Base-by-base conservation (phyloP, 2,888 invertebrate species). In the Drosophila helvetica region DNA sequence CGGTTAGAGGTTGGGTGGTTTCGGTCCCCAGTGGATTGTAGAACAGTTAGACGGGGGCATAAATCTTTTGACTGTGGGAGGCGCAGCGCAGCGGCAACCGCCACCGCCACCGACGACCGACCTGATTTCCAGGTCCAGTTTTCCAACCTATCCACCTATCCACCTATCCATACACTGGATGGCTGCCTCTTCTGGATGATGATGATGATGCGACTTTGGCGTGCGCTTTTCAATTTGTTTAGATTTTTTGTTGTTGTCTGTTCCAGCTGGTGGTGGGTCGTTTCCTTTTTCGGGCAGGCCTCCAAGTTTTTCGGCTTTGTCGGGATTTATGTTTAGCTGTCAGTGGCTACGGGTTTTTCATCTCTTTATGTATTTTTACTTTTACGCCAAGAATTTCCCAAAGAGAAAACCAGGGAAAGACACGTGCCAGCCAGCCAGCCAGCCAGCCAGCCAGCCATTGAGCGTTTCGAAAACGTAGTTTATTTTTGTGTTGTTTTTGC, bases 181-280 rank as follows among this genome's bases (percentile, higher is more conserved):
- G 38, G 27, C 43, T 43, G 58, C 7, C 18, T 48, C 33, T 43
- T 48, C 52, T 33, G 55, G 61, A 64, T 58, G 64, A 55, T 68
- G 67, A 56, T 83, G 83, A 86, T 83, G 86, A 83, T 83, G 86
- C 81, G 86, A 79, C 81, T 83, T 86, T 83, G 79, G 86, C 83
- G 83, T 83, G 83, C 79, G 86, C 86, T 83, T 83, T 83, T 83
- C 83, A 86, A 83, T 83, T 83, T 83, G 86, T 83, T 82, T 64
- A 54, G 72, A 83, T 70, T 69, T 30, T 10, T 46, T 46, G 25
- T 54, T 47, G 53, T 43, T 63, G 51, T 60, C 42, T 67, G 47
- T 48, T 43, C 19, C 56, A 17, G 33, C 58, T 38, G 38, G 12
- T 12, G 33, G 38, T 38, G 15, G 33, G 38, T 38, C 50, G 64